A percentile compares a stretch with the other conserved stretches of the same genome.
phyloP scores from a whole-genome alignment of 2,113 vertebrate genomes.

The Illadopsis cleaveri region DNA sequence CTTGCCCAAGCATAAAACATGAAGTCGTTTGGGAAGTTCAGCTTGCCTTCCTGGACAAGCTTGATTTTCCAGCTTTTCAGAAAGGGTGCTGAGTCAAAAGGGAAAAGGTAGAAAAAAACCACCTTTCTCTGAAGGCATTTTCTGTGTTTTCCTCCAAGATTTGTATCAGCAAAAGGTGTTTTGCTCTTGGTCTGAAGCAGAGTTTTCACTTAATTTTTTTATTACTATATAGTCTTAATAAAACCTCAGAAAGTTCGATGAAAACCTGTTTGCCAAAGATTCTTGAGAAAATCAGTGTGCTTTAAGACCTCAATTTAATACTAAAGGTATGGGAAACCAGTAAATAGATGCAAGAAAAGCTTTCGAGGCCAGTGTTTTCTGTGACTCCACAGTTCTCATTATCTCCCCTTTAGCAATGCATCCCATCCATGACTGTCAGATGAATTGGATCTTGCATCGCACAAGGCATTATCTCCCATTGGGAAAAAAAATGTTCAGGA shows the following conservation, averaged over 20 bases:
- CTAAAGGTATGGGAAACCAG: neutral
- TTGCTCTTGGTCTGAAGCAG: neutral
- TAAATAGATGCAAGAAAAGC: neutral
- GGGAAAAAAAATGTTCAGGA: constrained; percentile 8
- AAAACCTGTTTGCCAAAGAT: neutral
- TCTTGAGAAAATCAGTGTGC: neutral
- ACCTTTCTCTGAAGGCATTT: neutral
- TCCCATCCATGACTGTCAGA: neutral
- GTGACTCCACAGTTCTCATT: neutral
- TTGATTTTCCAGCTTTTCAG: neutral
- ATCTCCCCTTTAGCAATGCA: neutral
- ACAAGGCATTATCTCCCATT: neutral
- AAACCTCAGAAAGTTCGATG: neutral
- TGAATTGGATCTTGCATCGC: neutral
- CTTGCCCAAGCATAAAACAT: neutral
- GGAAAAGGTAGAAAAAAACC: neutral
- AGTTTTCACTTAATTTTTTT: neutral
- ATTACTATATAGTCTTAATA: neutral
- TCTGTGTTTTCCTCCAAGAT: neutral
- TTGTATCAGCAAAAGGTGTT: neutral
- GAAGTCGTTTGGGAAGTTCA: neutral
- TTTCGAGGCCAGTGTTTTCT: neutral
- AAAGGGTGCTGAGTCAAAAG: neutral
- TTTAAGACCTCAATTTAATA: neutral
- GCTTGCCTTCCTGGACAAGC: neutral